These are phyloP conservation scores for Lepus oiostolus DNA, from an alignment of 2,797 vertebrate genomes.

Conservation along the genomic window DNA sequence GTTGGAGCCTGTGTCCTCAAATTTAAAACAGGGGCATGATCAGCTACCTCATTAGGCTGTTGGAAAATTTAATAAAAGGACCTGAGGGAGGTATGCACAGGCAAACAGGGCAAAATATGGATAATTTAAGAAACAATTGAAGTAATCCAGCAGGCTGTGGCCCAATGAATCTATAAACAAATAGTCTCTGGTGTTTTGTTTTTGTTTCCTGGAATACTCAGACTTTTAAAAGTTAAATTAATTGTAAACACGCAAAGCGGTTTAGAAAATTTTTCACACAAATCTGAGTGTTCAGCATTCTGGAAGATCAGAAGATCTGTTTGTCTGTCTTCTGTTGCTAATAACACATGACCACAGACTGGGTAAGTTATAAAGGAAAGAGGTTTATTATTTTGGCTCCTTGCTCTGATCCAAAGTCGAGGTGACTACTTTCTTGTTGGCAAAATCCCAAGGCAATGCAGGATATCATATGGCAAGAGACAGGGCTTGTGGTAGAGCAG, in stretches of 20 bases:
- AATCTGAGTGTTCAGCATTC: not conserved
- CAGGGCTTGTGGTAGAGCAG: too few species aligned
- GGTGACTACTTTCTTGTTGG: not conserved
- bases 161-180: not conserved
- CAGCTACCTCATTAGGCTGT: not conserved
- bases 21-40: not conserved
- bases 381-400: not conserved
- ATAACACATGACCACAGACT: not conserved
- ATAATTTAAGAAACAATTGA: not conserved
- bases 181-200: not conserved
- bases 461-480: not conserved
- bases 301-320: not conserved
- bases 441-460: too few species aligned
- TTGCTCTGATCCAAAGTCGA: not conserved
- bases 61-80: not conserved
- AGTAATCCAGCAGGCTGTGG: not conserved
- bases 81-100: not conserved
- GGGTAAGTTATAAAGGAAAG: not conserved
- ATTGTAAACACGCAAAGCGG: not conserved
- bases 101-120: not conserved
- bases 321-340: not conserved
- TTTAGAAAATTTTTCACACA: constrained; percentile 20
- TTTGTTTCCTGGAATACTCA: not conserved
- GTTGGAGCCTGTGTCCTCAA: not conserved
- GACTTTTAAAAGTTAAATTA: constrained; percentile 8